These are phyloP conservation scores for Ursus arctos DNA, from an alignment of 2,113 vertebrate genomes.

Conservation along the genomic window DNA sequence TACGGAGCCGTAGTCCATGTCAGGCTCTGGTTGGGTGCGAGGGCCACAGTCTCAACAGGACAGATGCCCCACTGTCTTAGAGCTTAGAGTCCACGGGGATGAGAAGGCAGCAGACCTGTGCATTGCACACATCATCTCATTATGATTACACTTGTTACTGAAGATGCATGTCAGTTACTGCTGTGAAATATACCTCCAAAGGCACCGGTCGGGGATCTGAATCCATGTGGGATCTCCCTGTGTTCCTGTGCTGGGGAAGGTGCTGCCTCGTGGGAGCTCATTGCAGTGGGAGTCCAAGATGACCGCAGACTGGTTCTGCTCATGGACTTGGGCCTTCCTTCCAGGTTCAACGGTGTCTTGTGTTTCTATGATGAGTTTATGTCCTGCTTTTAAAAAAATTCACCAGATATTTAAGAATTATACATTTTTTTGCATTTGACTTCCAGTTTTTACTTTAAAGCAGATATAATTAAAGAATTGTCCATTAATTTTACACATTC, in stretches of 20 bases:
- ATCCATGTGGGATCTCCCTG: background rate
- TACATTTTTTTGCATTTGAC: conserved; percentile 20
- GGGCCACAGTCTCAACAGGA: background rate
- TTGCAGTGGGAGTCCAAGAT: rapidly evolving
- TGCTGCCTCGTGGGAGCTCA: background rate
- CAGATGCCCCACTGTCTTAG: background rate
- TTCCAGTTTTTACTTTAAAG: background rate
- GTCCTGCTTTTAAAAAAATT: background rate
- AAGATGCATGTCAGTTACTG: rapidly evolving
- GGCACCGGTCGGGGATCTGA: background rate
- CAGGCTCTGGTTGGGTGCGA: background rate
- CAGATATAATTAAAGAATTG: background rate
- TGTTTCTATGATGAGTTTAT: background rate
- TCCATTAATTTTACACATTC: background rate
- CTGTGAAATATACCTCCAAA: background rate
- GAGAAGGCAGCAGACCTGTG: background rate
- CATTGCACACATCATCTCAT: rapidly evolving
- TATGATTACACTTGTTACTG: background rate
- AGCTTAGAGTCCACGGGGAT: background rate
- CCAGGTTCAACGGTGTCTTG: background rate
- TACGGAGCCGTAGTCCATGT: background rate
- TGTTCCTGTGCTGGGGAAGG: background rate
- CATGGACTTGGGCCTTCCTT: background rate
- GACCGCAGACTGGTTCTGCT: too few species aligned
- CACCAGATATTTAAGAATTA: background rate